Conservation (phyloP, 1,140 invertebrate genomes). For the Coelopa frigida region DNA sequence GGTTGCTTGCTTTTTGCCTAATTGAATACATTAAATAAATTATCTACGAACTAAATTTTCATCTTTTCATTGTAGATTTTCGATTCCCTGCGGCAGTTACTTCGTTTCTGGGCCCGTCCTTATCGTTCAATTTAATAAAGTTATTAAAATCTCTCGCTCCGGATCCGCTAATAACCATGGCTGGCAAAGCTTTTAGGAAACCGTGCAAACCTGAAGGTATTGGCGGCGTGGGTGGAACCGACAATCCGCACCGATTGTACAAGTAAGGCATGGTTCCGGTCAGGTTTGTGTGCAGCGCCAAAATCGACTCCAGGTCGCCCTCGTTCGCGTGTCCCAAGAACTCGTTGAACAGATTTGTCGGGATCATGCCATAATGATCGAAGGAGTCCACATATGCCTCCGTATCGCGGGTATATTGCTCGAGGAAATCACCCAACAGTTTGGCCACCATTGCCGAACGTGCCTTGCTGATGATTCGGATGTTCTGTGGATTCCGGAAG, state of each 20-base stretch:
- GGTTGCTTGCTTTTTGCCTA: no score
- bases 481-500: constrained; percentile 34
- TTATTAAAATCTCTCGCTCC: constrained; percentile 13
- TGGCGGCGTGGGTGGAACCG: constrained; percentile 35
- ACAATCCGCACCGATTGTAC: constrained; percentile 36
- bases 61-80: no score
- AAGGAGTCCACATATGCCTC: constrained; percentile 64
- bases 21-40: no score
- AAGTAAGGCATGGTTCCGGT: constrained; percentile 42
- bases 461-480: constrained; percentile 66
- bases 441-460: constrained; percentile 80
- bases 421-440: constrained; percentile 86
- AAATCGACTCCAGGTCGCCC: constrained; percentile 34
- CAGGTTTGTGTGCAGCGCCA: constrained; percentile 39
- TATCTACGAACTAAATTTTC: no score
- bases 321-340: constrained; percentile 49
- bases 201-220: constrained; percentile 41
- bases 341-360: constrained; percentile 52
- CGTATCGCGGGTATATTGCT: constrained; percentile 80
- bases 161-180: constrained; percentile 23
- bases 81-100: no score
- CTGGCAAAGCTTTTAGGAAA: constrained; percentile 38
- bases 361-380: constrained; percentile 54
- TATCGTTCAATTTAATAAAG: no score
- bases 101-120: background rate